Evolutionary conservation across 53 echinoderm and acorn worm genomes (phyloP), one percentile per base, ranked within the genome.

Genomic region (Pentamera pediparva): DNA sequence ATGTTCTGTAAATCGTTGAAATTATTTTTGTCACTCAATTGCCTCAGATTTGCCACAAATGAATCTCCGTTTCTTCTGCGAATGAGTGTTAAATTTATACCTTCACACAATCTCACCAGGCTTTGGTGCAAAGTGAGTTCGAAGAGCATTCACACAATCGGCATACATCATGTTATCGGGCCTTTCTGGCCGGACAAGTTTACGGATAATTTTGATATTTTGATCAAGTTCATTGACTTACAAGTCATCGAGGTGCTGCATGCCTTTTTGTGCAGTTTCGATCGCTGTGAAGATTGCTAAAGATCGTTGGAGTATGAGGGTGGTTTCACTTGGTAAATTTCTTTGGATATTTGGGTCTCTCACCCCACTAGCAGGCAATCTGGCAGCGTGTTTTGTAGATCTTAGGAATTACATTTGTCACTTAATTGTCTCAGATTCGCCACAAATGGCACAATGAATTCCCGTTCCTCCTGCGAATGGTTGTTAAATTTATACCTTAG

Each of bases 181-280:
- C 40, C 78, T 84, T 13, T 55, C 32, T 1, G 79, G 79, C 70
- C 79, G 79, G 34, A 84, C 28, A 15, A 84, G 53, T 30, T 78
- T 65, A 24, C 79, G 34, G 4, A 84, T 61, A 29, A 56, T 62
- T 33, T 62, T 56, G 22, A n/a, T n/a, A n/a, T n/a, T n/a, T n/a
- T n/a, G n/a, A n/a, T n/a, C n/a, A n/a, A n/a, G n/a, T n/a, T n/a
- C n/a, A n/a, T n/a, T n/a, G n/a, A n/a, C n/a, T n/a, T n/a, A n/a
- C n/a, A n/a, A n/a, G n/a, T n/a, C n/a, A n/a, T n/a, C n/a, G n/a
- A n/a, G n/a, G n/a, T n/a, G n/a, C n/a, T n/a, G n/a, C n/a, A n/a
- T n/a, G n/a, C n/a, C n/a, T n/a, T n/a, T n/a, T n/a, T n/a, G 43
- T 41, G 43, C 9, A 9, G 15, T 41, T 10, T 15, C 43, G 9